A percentile compares a stretch with the other conserved stretches of the same genome.
Conservation (phyloP, 2,888 invertebrate species). For the Resseliella maxima region DNA sequence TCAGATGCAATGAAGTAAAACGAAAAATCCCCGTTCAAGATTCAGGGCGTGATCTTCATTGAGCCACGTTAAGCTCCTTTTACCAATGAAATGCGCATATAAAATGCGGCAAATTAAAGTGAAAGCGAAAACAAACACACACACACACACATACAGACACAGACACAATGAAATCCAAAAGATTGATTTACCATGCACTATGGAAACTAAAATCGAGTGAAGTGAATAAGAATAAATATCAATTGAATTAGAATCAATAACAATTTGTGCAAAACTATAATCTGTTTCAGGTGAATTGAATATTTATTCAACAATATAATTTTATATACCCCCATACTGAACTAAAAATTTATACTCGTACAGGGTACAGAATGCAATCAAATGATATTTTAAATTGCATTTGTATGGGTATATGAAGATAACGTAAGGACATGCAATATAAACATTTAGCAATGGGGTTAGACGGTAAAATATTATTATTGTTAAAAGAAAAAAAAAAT, state of each 20-base stretch:
- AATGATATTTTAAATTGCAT: not conserved
- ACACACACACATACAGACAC: not conserved
- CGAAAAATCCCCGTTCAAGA: slow-evolving; percentile 10
- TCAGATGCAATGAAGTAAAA: slow-evolving; percentile 5
- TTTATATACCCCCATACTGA: slow-evolving; percentile 1
- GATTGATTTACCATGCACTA: slow-evolving; percentile 27
- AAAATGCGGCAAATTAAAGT: too few species aligned
- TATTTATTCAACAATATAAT: slow-evolving; percentile 34
- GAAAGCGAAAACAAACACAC: too few species aligned
- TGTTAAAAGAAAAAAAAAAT: too few species aligned
- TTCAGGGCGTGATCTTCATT: not conserved
- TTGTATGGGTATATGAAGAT: not conserved
- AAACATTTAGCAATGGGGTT: too few species aligned
- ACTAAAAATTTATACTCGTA: too few species aligned
- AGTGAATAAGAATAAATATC: not conserved
- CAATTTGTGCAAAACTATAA: slow-evolving; percentile 32
- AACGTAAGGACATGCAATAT: not conserved
- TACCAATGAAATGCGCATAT: not conserved
- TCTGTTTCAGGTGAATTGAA: slow-evolving; percentile 15
- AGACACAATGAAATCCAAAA: not conserved
- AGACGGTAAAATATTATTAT: too few species aligned
- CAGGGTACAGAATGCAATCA: too few species aligned
- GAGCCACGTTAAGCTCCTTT: not conserved
- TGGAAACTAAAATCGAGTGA: not conserved
- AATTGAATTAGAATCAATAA: slow-evolving; percentile 34